These are phyloP conservation scores for Merodon equestris DNA, from an alignment of 2,888 invertebrate genomes.

Conservation along the genomic window DNA sequence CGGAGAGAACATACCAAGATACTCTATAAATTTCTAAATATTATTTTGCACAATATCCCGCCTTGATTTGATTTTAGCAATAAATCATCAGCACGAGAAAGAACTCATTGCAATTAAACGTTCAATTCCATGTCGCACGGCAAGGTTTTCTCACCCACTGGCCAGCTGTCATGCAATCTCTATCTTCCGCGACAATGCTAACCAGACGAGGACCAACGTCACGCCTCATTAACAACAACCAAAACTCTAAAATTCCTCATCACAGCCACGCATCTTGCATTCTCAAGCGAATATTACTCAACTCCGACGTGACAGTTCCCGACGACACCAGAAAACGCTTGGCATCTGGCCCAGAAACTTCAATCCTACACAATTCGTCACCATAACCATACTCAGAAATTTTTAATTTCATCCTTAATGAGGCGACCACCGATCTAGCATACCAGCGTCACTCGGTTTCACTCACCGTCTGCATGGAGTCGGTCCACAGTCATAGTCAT, in stretches of 20 bases:
- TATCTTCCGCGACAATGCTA: constrained; percentile 25
- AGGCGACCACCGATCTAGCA: constrained; percentile 60
- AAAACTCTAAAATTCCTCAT: constrained; percentile 59
- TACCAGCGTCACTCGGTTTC: constrained; percentile 64
- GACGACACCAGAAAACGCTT: constrained; percentile 52
- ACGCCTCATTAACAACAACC: constrained; percentile 55
- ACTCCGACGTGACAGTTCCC: constrained; percentile 1
- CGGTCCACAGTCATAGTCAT: constrained; percentile 60
- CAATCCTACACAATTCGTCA: constrained; percentile 13
- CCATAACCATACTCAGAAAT: constrained; percentile 4
- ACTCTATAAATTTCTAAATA: too few species aligned
- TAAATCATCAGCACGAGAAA: too few species aligned
- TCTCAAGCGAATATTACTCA: neutral
- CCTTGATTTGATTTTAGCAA: too few species aligned
- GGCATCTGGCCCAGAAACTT: constrained; percentile 60
- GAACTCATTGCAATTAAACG: neutral
- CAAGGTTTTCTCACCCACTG: constrained; percentile 54
- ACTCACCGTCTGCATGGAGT: constrained; percentile 60
- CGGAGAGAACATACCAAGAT: too few species aligned
- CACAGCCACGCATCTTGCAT: constrained; percentile 44
- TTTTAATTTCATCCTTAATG: constrained; percentile 66
- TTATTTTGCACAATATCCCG: too few species aligned
- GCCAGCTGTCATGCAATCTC: constrained; percentile 55
- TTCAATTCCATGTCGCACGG: constrained; percentile 15
- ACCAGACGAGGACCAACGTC: constrained; percentile 50